Conservation (phyloP, 2,888 invertebrate genomes). For the Empis livida region DNA sequence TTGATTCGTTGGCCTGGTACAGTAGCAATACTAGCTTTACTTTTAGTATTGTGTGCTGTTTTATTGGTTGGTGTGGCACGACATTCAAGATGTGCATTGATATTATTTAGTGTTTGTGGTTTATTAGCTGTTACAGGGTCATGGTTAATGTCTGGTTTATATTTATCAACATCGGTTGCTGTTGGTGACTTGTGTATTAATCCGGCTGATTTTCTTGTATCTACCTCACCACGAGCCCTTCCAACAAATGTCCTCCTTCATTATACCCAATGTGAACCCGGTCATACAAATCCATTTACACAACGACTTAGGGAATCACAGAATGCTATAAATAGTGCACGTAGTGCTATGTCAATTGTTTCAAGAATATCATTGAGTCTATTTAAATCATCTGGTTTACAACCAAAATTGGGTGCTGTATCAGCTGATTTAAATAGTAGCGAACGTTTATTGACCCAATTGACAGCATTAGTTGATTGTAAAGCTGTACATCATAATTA, state of each 20-base stretch:
- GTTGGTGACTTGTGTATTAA: slow-evolving; percentile 75
- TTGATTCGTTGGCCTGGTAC: slow-evolving; percentile 77
- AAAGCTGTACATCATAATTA: slow-evolving; percentile 73
- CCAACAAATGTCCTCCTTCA: slow-evolving; percentile 54
- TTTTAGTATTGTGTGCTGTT: slow-evolving; percentile 77
- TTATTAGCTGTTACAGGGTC: slow-evolving; percentile 76
- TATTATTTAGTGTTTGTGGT: slow-evolving; percentile 79
- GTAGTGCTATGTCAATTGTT: slow-evolving; percentile 35
- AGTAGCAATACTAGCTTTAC: slow-evolving; percentile 72
- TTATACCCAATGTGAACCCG: slow-evolving; percentile 72
- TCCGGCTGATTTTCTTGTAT: slow-evolving; percentile 67
- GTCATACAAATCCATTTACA: slow-evolving; percentile 68
- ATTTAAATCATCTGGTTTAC: slow-evolving; percentile 42
- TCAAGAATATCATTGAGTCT: slow-evolving; percentile 35
- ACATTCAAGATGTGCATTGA: slow-evolving; percentile 78
- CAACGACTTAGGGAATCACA: slow-evolving; percentile 67
- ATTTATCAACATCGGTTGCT: slow-evolving; percentile 73
- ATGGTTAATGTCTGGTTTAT: slow-evolving; percentile 79
- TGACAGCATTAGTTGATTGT: slow-evolving; percentile 67
- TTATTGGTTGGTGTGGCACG: slow-evolving; percentile 79
- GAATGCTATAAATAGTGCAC: slow-evolving; percentile 45
- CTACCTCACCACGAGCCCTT: slow-evolving; percentile 44
- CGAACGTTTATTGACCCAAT: slow-evolving; percentile 52
- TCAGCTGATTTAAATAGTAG: slow-evolving; percentile 67
- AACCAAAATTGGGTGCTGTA: slow-evolving; percentile 62